These are phyloP conservation scores for Eulemur rufifrons DNA, from an alignment of 2,113 vertebrate species.

Conservation along the genomic window DNA sequence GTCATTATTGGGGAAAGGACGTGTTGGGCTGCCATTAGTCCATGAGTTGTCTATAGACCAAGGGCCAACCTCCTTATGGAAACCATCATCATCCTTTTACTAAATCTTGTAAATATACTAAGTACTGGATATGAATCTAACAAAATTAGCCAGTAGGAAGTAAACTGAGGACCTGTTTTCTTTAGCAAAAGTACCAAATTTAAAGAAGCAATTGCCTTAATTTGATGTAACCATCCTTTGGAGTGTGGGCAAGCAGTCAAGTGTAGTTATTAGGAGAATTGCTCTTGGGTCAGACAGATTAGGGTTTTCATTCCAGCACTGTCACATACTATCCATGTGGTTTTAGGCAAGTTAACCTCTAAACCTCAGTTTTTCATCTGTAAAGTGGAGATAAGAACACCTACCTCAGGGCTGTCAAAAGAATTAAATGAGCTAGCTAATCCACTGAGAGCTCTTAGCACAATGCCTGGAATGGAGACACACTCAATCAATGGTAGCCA, in stretches of 20 bases:
- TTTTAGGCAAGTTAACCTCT: neutral
- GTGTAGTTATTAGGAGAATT: neutral
- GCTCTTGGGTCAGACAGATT: neutral
- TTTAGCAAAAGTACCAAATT: neutral
- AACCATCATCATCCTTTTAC: neutral
- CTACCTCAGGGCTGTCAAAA: neutral
- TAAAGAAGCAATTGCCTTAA: neutral
- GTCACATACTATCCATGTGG: neutral
- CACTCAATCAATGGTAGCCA: rapidly evolving
- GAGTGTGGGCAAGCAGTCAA: neutral
- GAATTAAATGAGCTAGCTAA: neutral
- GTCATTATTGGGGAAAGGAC: neutral
- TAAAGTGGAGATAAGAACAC: neutral
- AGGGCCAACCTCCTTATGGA: neutral
- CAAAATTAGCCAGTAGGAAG: neutral
- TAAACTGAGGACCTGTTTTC: neutral
- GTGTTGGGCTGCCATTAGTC: neutral
- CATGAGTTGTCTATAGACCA: neutral
- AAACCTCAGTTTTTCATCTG: neutral
- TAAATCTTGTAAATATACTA: neutral
- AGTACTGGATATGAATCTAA: neutral
- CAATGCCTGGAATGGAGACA: neutral
- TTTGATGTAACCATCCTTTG: neutral
- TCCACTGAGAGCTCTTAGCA: neutral
- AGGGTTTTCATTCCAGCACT: neutral